Conservation (phyloP, 2,888 invertebrate genomes). For the Hofmannophila pseudospretella region DNA sequence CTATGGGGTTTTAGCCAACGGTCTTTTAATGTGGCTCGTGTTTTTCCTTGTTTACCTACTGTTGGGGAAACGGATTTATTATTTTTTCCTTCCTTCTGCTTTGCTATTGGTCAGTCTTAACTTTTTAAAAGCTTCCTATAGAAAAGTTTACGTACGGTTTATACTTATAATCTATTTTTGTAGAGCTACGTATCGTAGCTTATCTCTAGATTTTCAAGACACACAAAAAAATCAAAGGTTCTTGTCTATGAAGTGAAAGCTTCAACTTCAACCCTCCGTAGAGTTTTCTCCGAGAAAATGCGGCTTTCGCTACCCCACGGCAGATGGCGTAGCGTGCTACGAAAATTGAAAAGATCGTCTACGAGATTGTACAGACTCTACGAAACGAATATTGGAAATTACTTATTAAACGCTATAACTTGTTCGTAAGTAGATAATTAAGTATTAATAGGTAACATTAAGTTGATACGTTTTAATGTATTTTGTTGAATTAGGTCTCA, state of each 20-base stretch:
- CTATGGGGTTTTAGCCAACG: conserved; percentile 63
- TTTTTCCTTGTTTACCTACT: conserved; percentile 60
- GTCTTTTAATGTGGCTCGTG: conserved; percentile 45
- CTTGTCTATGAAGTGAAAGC: neutral
- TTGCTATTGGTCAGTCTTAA: conserved; percentile 9
- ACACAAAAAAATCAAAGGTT: neutral
- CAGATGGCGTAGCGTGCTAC: conserved; percentile 56
- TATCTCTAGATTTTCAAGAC: neutral
- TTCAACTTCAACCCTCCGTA: conserved; percentile 12
- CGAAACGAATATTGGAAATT: neutral
- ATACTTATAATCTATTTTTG: neutral
- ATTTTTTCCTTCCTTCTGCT: conserved; percentile 7
- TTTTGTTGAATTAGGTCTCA: no score
- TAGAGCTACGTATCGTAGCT: neutral
- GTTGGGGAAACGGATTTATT: conserved; percentile 18
- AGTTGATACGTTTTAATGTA: no score
- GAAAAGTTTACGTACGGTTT: no score
- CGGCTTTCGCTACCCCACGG: conserved; percentile 54
- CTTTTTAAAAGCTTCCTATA: neutral
- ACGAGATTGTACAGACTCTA: no score
- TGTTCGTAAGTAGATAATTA: no score
- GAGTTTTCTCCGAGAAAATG: conserved; percentile 17
- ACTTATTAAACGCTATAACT: no score
- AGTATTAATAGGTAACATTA: no score
- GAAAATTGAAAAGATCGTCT: conserved; percentile 13